Percentiles rank a stretch among this genome's conserved stretches.
Conservation (phyloP, 2,113 vertebrate genomes). For the Psophia crepitans region DNA sequence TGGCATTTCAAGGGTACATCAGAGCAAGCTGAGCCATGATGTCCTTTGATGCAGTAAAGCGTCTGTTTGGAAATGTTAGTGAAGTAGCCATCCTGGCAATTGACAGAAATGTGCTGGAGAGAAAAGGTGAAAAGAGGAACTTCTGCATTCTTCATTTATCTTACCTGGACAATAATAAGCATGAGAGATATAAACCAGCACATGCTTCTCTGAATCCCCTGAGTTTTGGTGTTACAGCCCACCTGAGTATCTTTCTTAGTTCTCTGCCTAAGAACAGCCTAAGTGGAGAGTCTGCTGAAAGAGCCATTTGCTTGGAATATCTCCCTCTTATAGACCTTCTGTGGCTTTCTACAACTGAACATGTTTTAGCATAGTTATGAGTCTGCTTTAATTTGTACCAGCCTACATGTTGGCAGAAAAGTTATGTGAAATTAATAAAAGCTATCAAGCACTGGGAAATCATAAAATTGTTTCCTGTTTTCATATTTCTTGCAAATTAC, state of each 20-base stretch:
- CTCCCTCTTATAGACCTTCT: background rate
- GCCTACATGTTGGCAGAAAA: background rate
- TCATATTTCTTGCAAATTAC: background rate
- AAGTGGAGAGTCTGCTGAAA: background rate
- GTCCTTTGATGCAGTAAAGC: background rate
- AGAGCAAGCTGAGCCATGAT: background rate
- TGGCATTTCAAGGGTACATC: background rate
- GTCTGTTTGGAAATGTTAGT: background rate
- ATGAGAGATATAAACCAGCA: background rate
- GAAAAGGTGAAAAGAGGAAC: background rate
- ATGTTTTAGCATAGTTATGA: background rate
- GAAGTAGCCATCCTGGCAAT: background rate
- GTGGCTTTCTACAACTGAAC: background rate
- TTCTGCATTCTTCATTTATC: background rate
- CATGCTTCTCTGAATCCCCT: background rate
- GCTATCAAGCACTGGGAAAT: background rate
- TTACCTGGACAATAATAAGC: background rate
- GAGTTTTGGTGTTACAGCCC: background rate
- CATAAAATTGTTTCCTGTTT: background rate
- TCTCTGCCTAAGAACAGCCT: background rate
- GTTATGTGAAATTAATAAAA: background rate
- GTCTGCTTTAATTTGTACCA: background rate
- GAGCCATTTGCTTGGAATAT: background rate
- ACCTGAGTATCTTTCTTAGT: background rate
- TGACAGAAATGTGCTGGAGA: background rate